phyloP scores from a whole-genome alignment of 2,113 vertebrate genomes.

The Coregonus clupeaformis region DNA sequence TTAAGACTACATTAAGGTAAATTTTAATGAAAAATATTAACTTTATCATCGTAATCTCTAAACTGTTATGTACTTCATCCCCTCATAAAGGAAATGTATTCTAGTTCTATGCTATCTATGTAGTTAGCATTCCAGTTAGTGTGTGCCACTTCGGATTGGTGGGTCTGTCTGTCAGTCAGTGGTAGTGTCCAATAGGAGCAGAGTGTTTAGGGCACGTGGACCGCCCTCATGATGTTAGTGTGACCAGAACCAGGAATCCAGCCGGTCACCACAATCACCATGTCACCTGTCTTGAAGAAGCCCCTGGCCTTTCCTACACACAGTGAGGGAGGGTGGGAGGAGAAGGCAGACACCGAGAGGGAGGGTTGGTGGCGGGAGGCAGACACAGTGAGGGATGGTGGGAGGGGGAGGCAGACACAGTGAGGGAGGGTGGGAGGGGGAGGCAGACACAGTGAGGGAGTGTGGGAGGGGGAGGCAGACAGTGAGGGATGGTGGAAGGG shows the following conservation, averaged over 20 bases:
- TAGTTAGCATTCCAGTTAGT: neutral
- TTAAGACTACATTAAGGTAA: neutral
- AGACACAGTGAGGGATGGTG: too few species aligned
- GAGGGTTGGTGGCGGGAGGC: too few species aligned
- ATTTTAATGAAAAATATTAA: neutral
- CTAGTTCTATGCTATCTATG: neutral
- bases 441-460: too few species aligned
- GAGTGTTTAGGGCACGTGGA: constrained; percentile 64
- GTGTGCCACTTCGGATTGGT: neutral
- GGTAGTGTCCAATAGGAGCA: constrained; percentile 1
- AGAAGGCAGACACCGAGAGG: too few species aligned
- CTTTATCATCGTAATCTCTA: neutral
- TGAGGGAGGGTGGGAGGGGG: too few species aligned
- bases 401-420: too few species aligned
- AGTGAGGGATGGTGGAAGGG: too few species aligned
- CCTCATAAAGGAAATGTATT: neutral
- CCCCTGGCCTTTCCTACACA: constrained; percentile 79
- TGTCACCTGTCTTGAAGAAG: constrained; percentile 79
- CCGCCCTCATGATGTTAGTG: constrained; percentile 89
- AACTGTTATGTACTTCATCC: neutral
- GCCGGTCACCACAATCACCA: constrained; percentile 88
- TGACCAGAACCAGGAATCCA: constrained; percentile 86
- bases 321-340: too few species aligned
- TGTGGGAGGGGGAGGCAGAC: too few species aligned
- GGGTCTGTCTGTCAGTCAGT: constrained; percentile 9